These are phyloP conservation scores for Avahi laniger DNA, from an alignment of 2,797 vertebrate species.

Conservation along the genomic window DNA sequence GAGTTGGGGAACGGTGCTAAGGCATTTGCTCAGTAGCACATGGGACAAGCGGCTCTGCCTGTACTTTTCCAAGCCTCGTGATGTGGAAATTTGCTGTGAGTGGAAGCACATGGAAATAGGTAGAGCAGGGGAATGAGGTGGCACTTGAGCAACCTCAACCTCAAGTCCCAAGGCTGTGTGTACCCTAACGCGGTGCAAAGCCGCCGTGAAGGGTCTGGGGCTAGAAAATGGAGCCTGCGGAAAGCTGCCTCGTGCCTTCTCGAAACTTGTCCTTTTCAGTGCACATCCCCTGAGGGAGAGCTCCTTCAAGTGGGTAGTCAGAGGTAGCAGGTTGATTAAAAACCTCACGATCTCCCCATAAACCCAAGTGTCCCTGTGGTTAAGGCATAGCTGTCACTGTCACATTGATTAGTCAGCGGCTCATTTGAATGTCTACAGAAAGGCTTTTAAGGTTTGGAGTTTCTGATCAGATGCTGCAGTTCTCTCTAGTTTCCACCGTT, in stretches of 20 bases:
- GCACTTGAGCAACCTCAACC: background rate
- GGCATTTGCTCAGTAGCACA: background rate
- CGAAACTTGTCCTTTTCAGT: background rate
- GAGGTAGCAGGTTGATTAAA: conserved; percentile 25
- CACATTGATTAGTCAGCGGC: background rate
- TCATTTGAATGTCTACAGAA: background rate
- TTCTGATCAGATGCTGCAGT: background rate
- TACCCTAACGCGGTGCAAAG: background rate
- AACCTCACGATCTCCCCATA: background rate
- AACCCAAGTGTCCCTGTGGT: background rate
- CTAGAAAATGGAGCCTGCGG: background rate
- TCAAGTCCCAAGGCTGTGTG: background rate
- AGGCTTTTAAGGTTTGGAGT: background rate
- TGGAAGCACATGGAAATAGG: background rate
- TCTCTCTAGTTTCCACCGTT: background rate
- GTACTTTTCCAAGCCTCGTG: background rate
- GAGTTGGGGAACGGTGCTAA: background rate
- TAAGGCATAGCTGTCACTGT: background rate
- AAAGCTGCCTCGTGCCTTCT: background rate
- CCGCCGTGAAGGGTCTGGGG: background rate
- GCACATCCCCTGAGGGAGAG: background rate
- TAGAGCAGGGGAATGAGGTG: background rate
- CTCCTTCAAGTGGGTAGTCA: background rate
- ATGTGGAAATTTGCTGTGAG: background rate
- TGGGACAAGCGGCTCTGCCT: background rate